phyloP scores from a whole-genome alignment of 2,888 invertebrate species.

The Lycocerus yunnanus region DNA sequence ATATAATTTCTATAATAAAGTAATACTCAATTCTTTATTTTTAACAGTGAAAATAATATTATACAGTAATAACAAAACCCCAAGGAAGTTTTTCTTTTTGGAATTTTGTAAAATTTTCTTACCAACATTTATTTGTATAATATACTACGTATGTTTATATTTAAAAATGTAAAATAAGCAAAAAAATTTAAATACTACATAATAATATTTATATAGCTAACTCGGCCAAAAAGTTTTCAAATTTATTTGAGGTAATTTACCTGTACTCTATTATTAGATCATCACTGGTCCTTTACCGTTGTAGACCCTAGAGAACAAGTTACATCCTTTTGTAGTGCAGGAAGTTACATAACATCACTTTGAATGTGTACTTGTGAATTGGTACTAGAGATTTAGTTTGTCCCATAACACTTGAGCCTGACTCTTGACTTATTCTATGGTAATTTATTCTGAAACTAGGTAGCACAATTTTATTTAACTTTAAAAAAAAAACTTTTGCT shows the following conservation, averaged over 20 bases:
- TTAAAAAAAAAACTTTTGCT: background rate
- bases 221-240: background rate
- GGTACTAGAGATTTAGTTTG: slow-evolving; percentile 21
- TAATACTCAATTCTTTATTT: no score
- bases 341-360: slow-evolving; percentile 22
- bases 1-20: no score
- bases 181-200: no score
- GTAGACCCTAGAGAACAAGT: slow-evolving; percentile 20
- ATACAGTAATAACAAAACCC: no score
- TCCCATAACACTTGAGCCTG: slow-evolving; percentile 30
- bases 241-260: slow-evolving; percentile 19
- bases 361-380: slow-evolving; percentile 23
- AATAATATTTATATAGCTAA: background rate
- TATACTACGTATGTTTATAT: no score
- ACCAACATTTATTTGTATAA: no score
- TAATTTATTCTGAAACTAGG: slow-evolving; percentile 25
- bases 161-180: no score
- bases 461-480: background rate
- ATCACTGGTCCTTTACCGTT: slow-evolving; percentile 21
- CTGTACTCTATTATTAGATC: slow-evolving; percentile 34
- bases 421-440: slow-evolving; percentile 27
- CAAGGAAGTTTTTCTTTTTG: no score
- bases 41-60: no score
- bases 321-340: slow-evolving; percentile 22
- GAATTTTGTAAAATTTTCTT: no score